These are phyloP conservation scores for Elaeidobius kamerunicus DNA, from an alignment of 2,888 invertebrate species.

Conservation along the genomic window DNA sequence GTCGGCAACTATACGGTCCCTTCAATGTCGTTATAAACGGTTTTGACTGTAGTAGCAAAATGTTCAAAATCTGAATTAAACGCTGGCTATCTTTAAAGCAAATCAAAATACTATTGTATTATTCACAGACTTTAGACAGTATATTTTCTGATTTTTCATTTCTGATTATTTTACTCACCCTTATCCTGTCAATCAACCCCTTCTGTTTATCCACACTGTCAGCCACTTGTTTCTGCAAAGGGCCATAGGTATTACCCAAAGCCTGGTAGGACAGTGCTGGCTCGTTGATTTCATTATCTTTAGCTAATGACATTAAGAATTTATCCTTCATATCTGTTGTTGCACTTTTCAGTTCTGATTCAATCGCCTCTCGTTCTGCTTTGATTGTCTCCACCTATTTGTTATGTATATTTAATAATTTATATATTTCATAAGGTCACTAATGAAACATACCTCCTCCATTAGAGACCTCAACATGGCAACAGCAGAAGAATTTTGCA, in stretches of 20 bases:
- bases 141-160: too few relatives aligned
- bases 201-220: conserved; percentile 74
- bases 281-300: conserved; percentile 78
- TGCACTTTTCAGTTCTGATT: conserved; percentile 78
- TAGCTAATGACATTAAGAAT: conserved; percentile 71
- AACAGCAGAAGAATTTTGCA: conserved; percentile 60
- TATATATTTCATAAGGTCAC: background rate
- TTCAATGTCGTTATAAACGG: too few relatives aligned
- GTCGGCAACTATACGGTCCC: background rate
- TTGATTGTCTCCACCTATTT: conserved; percentile 75
- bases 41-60: too few relatives aligned
- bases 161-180: conserved; percentile 55
- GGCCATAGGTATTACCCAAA: conserved; percentile 71
- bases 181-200: conserved; percentile 64
- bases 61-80: too few relatives aligned
- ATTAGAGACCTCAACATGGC: conserved; percentile 70
- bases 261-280: conserved; percentile 67
- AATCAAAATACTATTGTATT: too few relatives aligned
- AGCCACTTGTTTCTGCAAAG: conserved; percentile 73
- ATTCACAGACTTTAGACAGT: too few relatives aligned
- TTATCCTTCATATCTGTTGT: conserved; percentile 78
- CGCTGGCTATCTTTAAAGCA: too few relatives aligned
- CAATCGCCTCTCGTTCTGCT: conserved; percentile 85
- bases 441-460: conserved; percentile 54
- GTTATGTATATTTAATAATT: conserved; percentile 7